Conservation (phyloP, 2,797 vertebrate genomes). For the Vespertilio murinus region DNA sequence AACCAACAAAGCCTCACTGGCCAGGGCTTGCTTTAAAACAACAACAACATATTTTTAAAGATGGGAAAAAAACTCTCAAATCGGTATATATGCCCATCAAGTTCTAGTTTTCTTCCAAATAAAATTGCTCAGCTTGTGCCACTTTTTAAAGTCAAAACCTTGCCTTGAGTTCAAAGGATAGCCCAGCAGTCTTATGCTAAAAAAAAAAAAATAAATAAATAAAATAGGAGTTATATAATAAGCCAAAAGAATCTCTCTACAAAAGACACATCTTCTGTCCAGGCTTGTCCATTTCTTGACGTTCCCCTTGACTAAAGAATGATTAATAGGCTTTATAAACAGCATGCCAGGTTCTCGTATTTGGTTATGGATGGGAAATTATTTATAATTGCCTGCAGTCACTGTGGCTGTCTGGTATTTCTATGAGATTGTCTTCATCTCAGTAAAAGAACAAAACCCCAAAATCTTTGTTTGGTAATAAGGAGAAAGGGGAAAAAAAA, state of each 20-base stretch:
- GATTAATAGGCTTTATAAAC: conserved; percentile 60
- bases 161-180: conserved; percentile 1
- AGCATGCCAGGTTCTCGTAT: conserved; percentile 40
- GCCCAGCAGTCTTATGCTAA: background rate
- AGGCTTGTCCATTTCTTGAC: conserved; percentile 56
- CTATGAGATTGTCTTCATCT: conserved; percentile 49
- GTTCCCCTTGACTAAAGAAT: conserved; percentile 55
- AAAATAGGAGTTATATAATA: conserved; percentile 31
- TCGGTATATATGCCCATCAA: background rate
- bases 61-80: background rate
- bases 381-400: conserved; percentile 70
- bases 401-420: conserved; percentile 52
- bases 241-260: conserved; percentile 6
- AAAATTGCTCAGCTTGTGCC: background rate
- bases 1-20: no score
- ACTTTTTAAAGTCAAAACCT: conserved; percentile 37
- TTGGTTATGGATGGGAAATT: conserved; percentile 62
- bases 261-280: conserved; percentile 22
- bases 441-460: background rate
- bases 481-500: background rate
- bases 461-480: background rate
- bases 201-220: background rate
- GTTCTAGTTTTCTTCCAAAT: background rate
- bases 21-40: no score
- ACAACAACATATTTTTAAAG: conserved; percentile 28